Conservation (phyloP, 2,113 vertebrate species). For the Brachyhypopomus gauderio region DNA sequence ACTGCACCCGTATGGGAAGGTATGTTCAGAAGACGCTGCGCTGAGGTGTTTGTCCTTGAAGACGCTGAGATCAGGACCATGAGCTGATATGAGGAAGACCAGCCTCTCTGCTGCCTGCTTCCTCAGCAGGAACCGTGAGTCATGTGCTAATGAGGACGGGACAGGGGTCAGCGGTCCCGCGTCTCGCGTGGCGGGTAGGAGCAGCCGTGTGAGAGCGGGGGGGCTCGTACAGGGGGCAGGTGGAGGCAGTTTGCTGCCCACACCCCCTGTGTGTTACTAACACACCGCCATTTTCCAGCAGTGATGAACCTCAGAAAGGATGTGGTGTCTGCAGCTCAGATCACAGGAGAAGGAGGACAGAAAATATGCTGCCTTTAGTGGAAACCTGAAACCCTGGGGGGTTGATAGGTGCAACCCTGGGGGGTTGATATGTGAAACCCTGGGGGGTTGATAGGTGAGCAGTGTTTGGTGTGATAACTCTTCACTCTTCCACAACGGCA, state of each 20-base stretch:
- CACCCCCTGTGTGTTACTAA: conserved; percentile 12
- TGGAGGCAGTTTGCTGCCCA: conserved; percentile 56
- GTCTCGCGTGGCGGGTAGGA: conserved; percentile 29
- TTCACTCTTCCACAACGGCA: conserved; percentile 7
- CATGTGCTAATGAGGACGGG: conserved; percentile 56
- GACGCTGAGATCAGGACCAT: conserved; percentile 45
- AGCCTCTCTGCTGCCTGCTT: conserved; percentile 30
- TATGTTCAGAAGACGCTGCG: conserved; percentile 13
- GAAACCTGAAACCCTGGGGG: not conserved
- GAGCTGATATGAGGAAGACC: conserved; percentile 46
- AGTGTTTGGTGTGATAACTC: conserved; percentile 22
- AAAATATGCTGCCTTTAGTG: conserved; percentile 1
- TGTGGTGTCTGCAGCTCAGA: conserved; percentile 24
- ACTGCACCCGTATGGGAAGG: conserved; percentile 4
- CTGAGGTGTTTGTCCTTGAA: conserved; percentile 48
- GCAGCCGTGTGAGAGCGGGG: conserved; percentile 28
- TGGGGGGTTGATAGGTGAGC: conserved; percentile 2
- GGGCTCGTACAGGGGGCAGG: conserved; percentile 60
- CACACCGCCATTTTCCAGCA: conserved; percentile 37
- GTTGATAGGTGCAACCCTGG: not conserved
- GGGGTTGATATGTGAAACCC: no score
- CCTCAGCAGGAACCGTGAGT: conserved; percentile 49
- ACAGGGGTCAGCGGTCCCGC: conserved; percentile 20
- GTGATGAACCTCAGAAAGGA: conserved; percentile 59
- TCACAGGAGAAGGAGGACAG: conserved; percentile 4